Base-by-base conservation (phyloP, 2,888 invertebrate genomes). In the Dioctria linearis region DNA sequence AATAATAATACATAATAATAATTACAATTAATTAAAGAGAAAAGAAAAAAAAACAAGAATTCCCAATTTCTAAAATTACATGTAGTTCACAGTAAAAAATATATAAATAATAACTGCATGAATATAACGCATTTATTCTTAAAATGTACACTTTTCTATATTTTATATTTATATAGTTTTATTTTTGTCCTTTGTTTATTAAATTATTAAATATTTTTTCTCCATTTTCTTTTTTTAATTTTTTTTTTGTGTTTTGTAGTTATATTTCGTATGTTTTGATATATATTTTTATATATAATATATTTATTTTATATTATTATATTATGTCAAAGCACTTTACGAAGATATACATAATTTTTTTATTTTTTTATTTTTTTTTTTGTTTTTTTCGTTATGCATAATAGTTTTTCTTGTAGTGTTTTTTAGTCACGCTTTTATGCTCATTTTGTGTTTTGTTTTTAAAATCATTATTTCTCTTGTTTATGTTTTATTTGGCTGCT, bases 261-360 rank as follows among this genome's bases (percentile, higher is more conserved):
- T 46, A 42, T 61, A 61, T 76, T 76, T 76, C 63, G 61, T 76
- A 63, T 76, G 25, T 75, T 63, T 76, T 63, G 76, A 63, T 46
- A 46, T 57, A 63, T 76, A 63, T 76, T 63, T 61, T 76, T 63
- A 63, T 63, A 39, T 37, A 63, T 63, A 75, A 39, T 39, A n/a
- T n/a, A 37, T 71, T 54, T 71, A 71, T 54, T 61, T 63, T n/a
- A 63, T 76, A 61, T 76, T 75, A 13, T 66, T 76, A 63, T 63
- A 49, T 43, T 63, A 76, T 76, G 63, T 76, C 76, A 76, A 76
- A 76, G 76, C 76, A 76, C 76, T 76, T 76, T 76, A 76, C 76
- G 76, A 76, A 63, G 76, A 76, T 76, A 76, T 76, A 61, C 73
- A 73, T 73, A 73, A 25, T 2, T 25, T 25, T 25, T 25, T n/a